phyloP scores from a whole-genome alignment of 2,888 invertebrate genomes.

The Mythimna ferrago region DNA sequence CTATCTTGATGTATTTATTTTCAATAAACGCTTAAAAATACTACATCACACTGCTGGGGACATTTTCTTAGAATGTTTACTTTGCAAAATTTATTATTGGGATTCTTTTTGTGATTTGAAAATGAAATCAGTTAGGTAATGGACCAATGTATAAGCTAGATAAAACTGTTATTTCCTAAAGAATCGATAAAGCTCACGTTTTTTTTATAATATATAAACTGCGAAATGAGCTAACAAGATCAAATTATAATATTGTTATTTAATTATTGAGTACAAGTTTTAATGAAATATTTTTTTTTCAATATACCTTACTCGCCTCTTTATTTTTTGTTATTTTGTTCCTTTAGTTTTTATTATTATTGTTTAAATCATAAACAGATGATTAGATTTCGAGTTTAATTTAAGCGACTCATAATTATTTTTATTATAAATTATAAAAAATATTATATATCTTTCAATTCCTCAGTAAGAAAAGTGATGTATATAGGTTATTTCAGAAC shows the following conservation, averaged over 20 bases:
- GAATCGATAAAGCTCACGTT: slow-evolving; percentile 80
- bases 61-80: slow-evolving; percentile 76
- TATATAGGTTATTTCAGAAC: slow-evolving; percentile 72
- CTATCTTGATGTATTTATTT: slow-evolving; percentile 83
- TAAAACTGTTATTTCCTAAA: slow-evolving; percentile 81
- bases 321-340: slow-evolving; percentile 89
- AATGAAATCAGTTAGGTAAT: slow-evolving; percentile 77
- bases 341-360: slow-evolving; percentile 90
- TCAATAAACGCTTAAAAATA: slow-evolving; percentile 83
- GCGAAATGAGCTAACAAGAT: slow-evolving; percentile 86
- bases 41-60: slow-evolving; percentile 86
- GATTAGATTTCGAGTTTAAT: slow-evolving; percentile 78
- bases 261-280: slow-evolving; percentile 91
- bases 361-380: slow-evolving; percentile 86
- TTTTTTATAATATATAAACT: slow-evolving; percentile 77
- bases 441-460: slow-evolving; percentile 84
- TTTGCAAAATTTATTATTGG: slow-evolving; percentile 70
- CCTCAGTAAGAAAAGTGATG: slow-evolving; percentile 84
- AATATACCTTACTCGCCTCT: slow-evolving; percentile 88
- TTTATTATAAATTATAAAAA: slow-evolving; percentile 78
- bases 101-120: slow-evolving; percentile 72
- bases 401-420: slow-evolving; percentile 81
- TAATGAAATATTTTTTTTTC: slow-evolving; percentile 88
- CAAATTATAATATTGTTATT: slow-evolving; percentile 91
- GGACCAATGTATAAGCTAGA: slow-evolving; percentile 86